Percentiles rank a stretch among this genome's conserved stretches.
phyloP scores from a whole-genome alignment of 1,140 invertebrate species.

The Cydia strobilella region DNA sequence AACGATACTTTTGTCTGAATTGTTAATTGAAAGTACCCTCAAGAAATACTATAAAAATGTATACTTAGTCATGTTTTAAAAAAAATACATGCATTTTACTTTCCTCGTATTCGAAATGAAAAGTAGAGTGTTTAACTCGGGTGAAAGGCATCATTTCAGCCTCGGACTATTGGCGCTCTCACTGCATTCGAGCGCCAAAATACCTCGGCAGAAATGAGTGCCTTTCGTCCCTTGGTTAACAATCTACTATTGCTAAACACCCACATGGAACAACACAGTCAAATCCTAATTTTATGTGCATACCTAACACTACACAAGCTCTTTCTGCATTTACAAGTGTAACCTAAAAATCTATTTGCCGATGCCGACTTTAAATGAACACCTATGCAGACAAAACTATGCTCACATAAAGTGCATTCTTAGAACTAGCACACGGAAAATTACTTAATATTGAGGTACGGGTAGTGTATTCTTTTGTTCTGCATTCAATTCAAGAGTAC shows the following conservation, averaged over 20 bases:
- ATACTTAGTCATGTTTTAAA: too few species aligned
- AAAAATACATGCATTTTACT: too few species aligned
- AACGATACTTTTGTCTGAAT: too few species aligned
- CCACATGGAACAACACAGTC: conserved; percentile 8
- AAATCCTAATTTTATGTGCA: conserved; percentile 25
- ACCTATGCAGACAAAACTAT: conserved; percentile 23
- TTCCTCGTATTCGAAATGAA: too few species aligned
- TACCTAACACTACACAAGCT: conserved; percentile 12
- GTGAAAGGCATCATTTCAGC: too few species aligned
- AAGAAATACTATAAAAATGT: too few species aligned
- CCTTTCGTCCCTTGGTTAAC: too few species aligned
- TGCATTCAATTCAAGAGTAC: neutral
- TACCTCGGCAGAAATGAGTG: too few species aligned
- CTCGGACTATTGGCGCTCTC: too few species aligned
- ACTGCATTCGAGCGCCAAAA: too few species aligned
- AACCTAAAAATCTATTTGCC: conserved; percentile 23
- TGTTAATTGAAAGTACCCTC: too few species aligned
- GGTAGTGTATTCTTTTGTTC: neutral
- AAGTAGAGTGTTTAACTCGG: too few species aligned
- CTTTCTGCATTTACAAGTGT: conserved; percentile 24
- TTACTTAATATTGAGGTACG: conserved; percentile 23
- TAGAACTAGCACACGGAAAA: conserved; percentile 18
- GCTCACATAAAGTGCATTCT: conserved; percentile 14
- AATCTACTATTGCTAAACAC: conserved; percentile 17
- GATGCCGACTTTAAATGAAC: neutral